Evolutionary conservation across 1,140 invertebrate genomes (phyloP).

Genomic region (Cydia amplana): DNA sequence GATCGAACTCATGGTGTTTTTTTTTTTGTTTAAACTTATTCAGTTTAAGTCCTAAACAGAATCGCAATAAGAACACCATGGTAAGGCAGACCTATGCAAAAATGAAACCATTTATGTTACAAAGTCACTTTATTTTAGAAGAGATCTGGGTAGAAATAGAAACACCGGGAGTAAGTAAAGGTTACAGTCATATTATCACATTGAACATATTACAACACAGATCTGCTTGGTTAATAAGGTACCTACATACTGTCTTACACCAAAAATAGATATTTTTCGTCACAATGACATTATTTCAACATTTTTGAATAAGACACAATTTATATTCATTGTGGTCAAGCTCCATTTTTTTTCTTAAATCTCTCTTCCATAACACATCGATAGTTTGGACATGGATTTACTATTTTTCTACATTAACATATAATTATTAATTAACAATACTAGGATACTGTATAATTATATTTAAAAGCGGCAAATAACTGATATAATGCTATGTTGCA

Average conservation of each 20-base stretch:
- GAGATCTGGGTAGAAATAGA: slow-evolving; percentile 65
- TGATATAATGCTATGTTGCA: slow-evolving; percentile 5
- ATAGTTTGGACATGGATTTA: not conserved
- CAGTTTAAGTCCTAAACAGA: no score
- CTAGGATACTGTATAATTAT: slow-evolving; percentile 4
- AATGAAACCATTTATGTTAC: slow-evolving; percentile 46
- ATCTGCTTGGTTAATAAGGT: slow-evolving; percentile 32
- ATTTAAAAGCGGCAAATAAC: slow-evolving; percentile 12
- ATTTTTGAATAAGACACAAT: slow-evolving; percentile 32
- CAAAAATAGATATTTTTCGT: slow-evolving; percentile 34
- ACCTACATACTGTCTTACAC: slow-evolving; percentile 27
- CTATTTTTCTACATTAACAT: not conserved
- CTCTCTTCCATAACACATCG: slow-evolving; percentile 11
- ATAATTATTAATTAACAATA: slow-evolving; percentile 27
- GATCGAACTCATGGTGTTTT: no score
- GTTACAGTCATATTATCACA: slow-evolving; percentile 76
- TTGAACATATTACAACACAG: slow-evolving; percentile 59
- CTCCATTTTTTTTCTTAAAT: slow-evolving; percentile 23
- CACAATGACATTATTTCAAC: slow-evolving; percentile 25
- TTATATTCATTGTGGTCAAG: slow-evolving; percentile 25
- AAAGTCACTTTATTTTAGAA: slow-evolving; percentile 66
- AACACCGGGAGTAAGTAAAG: slow-evolving; percentile 65
- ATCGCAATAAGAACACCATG: no score
- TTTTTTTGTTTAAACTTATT: no score
- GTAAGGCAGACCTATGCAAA: not conserved